phyloP scores from a whole-genome alignment of 2,113 vertebrate species.

The Datnioides undecimradiatus region DNA sequence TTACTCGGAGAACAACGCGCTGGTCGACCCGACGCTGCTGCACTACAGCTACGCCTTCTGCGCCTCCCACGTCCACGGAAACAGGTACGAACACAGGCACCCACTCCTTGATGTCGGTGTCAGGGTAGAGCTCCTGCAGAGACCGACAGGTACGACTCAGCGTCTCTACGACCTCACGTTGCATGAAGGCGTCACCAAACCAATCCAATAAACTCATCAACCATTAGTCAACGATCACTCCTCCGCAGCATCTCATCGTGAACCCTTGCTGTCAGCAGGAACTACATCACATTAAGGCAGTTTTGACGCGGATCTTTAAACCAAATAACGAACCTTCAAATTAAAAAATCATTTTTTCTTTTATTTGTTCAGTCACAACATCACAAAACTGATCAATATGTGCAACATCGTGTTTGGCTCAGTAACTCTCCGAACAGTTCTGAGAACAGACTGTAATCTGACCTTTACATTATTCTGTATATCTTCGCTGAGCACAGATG shows the following conservation, averaged over 20 bases:
- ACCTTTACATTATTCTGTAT: conserved; percentile 4
- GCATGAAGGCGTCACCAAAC: no score
- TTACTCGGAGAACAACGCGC: conserved; percentile 89
- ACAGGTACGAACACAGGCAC: conserved; percentile 86
- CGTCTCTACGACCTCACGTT: no score
- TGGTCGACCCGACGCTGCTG: conserved; percentile 97
- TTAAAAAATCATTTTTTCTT: no score
- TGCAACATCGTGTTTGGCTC: no score
- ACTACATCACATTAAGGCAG: no score
- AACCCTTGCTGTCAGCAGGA: no score
- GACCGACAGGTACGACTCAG: not conserved
- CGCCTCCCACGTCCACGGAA: conserved; percentile 97
- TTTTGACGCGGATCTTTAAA: no score
- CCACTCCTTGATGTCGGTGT: not conserved
- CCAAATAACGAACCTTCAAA: no score
- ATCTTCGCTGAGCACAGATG: conserved; percentile 20
- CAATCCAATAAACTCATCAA: no score
- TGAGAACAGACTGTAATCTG: conserved; percentile 9
- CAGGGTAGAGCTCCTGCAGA: not conserved
- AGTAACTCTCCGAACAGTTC: not conserved
- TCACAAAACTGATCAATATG: not conserved
- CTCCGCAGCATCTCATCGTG: no score
- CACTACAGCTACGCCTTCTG: conserved; percentile 99
- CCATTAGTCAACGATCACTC: no score
- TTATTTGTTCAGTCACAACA: not conserved